Conservation (phyloP, 2,797 vertebrate species). For the Hoplostethus mediterraneus region DNA sequence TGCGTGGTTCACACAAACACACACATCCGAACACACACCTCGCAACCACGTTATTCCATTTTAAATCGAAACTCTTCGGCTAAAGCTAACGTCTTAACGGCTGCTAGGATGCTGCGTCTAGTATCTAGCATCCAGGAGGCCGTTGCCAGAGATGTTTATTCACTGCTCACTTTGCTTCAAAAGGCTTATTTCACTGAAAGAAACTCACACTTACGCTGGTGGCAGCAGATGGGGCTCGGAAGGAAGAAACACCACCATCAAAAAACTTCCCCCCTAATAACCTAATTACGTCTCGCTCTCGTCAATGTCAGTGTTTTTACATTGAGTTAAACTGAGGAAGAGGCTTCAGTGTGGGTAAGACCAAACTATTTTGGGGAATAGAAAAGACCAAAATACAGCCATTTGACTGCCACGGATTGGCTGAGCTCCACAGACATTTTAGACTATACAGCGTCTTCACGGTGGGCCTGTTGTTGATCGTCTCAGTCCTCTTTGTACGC, state of each 20-base stretch:
- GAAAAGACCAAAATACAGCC: constrained; percentile 61
- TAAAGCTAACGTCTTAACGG: constrained; percentile 10
- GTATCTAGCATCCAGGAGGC: constrained; percentile 30
- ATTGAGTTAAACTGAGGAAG: constrained; percentile 67
- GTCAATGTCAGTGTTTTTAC: constrained; percentile 56
- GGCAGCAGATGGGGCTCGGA: constrained; percentile 75
- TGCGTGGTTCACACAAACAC: not conserved
- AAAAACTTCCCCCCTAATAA: constrained; percentile 51
- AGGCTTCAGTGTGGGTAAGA: constrained; percentile 50
- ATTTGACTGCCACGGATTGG: constrained; percentile 60
- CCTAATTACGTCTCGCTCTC: constrained; percentile 63
- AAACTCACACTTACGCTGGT: constrained; percentile 33
- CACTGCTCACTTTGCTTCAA: constrained; percentile 52
- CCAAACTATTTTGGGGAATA: constrained; percentile 45
- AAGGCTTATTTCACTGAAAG: constrained; percentile 63
- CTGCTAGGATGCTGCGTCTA: constrained; percentile 13
- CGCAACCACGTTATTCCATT: constrained; percentile 7
- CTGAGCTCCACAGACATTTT: constrained; percentile 41
- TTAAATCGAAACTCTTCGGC: constrained; percentile 1
- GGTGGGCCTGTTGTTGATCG: constrained; percentile 50
- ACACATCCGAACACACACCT: constrained; percentile 11
- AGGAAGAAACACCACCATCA: constrained; percentile 68
- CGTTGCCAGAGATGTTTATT: constrained; percentile 64
- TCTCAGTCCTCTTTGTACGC: constrained; percentile 61
- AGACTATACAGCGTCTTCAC: constrained; percentile 57